phyloP scores from a whole-genome alignment of 53 echinoderm and acorn worm genomes.

The Paelopatides confundens region DNA sequence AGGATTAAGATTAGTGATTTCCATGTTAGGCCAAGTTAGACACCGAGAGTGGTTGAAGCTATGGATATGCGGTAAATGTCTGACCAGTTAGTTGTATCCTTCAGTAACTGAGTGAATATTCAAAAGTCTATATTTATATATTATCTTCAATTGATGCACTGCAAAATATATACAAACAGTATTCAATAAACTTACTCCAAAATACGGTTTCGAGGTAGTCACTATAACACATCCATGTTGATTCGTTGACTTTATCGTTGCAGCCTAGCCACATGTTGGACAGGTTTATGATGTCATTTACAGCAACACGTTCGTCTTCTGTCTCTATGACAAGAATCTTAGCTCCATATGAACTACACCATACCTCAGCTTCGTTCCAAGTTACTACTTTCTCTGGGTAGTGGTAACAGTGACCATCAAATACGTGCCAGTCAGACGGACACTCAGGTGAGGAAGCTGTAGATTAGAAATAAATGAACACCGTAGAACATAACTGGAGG shows the following conservation, averaged over 20 bases:
- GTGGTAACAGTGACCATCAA: neutral
- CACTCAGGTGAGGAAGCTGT: neutral
- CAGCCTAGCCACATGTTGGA: constrained; percentile 9
- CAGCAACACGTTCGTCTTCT: neutral
- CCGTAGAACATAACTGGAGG: too few relatives aligned
- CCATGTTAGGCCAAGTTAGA: too few relatives aligned
- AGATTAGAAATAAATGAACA: neutral
- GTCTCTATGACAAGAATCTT: neutral
- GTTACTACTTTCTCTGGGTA: neutral
- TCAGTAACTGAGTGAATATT: too few relatives aligned
- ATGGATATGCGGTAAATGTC: too few relatives aligned
- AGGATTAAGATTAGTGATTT: too few relatives aligned
- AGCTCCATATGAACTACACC: constrained; percentile 8
- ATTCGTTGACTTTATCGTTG: neutral
- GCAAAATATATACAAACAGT: too few relatives aligned
- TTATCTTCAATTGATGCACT: too few relatives aligned
- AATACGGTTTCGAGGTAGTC: neutral
- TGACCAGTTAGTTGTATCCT: too few relatives aligned
- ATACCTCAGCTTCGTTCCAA: constrained; percentile 6
- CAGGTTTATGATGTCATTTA: neutral
- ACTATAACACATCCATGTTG: neutral
- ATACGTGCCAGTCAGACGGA: neutral
- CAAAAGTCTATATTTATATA: too few relatives aligned
- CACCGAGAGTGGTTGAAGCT: too few relatives aligned
- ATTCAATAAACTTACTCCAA: neutral